A percentile compares a stretch with the other conserved stretches of the same genome.
Conservation (phyloP, 2,797 vertebrate species). For the Phoxinus dragarum region DNA sequence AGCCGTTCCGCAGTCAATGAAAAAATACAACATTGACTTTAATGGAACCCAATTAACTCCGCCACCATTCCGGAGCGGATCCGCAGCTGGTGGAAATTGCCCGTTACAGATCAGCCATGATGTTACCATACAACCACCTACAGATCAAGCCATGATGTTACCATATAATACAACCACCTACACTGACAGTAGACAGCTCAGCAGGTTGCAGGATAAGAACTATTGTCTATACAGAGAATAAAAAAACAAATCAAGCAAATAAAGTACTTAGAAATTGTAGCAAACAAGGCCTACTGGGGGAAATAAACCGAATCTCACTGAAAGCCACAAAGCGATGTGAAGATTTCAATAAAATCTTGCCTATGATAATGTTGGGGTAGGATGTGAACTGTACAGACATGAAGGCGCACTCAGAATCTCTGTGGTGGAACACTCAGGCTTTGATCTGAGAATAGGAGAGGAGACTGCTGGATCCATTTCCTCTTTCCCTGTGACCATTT, state of each 20-base stretch:
- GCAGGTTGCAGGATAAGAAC: neutral
- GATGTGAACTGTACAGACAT: slow-evolving; percentile 20
- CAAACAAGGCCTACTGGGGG: neutral
- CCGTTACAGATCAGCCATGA: too few species aligned
- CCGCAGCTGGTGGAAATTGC: too few species aligned
- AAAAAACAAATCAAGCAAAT: neutral
- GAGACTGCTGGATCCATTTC: slow-evolving; percentile 40
- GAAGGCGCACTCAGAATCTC: slow-evolving; percentile 26
- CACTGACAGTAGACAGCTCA: neutral
- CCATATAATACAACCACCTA: neutral
- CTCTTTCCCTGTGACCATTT: slow-evolving; percentile 67
- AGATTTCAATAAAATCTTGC: slow-evolving; percentile 21
- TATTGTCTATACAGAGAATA: neutral
- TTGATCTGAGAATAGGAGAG: slow-evolving; percentile 55
- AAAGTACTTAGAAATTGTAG: neutral
- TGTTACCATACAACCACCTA: too few species aligned
- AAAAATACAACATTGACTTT: too few species aligned
- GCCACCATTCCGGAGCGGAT: too few species aligned
- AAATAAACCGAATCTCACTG: neutral
- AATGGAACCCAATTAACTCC: too few species aligned
- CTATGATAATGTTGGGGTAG: slow-evolving; percentile 10
- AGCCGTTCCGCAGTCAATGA: too few species aligned
- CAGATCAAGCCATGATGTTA: neutral
- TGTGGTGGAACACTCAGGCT: slow-evolving; percentile 33
- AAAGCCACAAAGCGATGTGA: neutral